Evolutionary conservation across 2,113 vertebrate genomes (phyloP), one percentile per base, ranked within the genome.

Genomic region (Halichoeres trimaculatus): DNA sequence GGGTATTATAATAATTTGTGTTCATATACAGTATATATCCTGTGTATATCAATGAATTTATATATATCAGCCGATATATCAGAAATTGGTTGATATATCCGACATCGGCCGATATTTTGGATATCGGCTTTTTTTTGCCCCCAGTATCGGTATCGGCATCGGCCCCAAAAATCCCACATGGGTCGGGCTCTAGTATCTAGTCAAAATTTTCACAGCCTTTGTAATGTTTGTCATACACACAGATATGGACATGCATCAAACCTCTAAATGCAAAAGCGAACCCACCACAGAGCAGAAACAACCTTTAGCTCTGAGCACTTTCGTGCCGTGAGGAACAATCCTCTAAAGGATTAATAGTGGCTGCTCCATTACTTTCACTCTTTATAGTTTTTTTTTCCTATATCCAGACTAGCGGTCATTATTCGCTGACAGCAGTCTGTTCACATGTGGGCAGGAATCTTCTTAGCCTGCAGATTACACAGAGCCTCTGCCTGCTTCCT

Each of bases 401-500:
- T 51, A 89, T 89, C 87, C 63, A 73, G 16, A 51, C 65, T 75
- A 56, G 58, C 68, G 81, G 84, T 86, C 86, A 84, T 81, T 75
- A 73, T 61, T 57, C 72, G 61, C 74, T 75, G 86, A 85, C 78
- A 74, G 77, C 85, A 70, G 73, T 77, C 73, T 81, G 68, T 82
- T 45, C 4, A 67, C 83, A 57, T 84, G 84, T 45, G 78, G 80
- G 68, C 81, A 63, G 68, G 62, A 85, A 83, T 84, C 80, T 41
- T 87, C 83, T 83, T 76, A 83, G 56, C 78, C 50, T 48, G 68
- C 74, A 84, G 88, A 87, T 89, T 81, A 89, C 63, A 64, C 51
- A 45, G 17, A 48, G 35, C 62, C 57, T 3, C 35, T 48, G 52
- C 53, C 36, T 78, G 38, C 58, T 7, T 74, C 14, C 69, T 17